A percentile compares a stretch with the other conserved stretches of the same genome.
phyloP scores from a whole-genome alignment of 92 coral and sea anemone genomes.

The Micromussa lordhowensis region DNA sequence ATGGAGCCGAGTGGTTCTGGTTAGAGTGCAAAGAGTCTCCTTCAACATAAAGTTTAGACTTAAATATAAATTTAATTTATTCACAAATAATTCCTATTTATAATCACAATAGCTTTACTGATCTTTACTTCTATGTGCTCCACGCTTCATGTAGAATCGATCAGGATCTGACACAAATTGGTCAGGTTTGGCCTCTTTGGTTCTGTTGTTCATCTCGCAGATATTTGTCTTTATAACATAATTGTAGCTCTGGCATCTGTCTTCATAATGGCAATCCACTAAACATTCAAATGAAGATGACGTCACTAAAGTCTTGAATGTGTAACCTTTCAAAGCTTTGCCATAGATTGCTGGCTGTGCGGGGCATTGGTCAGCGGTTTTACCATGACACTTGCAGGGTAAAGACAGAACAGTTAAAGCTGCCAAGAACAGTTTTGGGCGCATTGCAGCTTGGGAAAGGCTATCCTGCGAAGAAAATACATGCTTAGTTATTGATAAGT shows the following conservation, averaged over 20 bases:
- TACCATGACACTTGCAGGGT: neutral
- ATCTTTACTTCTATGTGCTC: constrained; percentile 25
- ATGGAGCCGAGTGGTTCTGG: too few relatives aligned
- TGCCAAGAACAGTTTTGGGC: neutral
- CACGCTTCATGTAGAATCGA: constrained; percentile 19
- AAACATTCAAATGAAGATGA: neutral
- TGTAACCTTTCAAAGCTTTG: constrained; percentile 12
- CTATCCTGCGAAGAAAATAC: neutral
- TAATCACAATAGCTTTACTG: neutral
- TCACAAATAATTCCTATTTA: neutral
- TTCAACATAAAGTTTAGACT: too few relatives aligned
- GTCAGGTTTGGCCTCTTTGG: constrained; percentile 11
- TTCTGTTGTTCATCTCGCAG: constrained; percentile 35
- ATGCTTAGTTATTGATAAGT: neutral
- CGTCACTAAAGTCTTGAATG: constrained; percentile 7
- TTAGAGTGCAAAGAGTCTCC: too few relatives aligned
- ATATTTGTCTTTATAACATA: neutral
- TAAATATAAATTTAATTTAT: too few relatives aligned
- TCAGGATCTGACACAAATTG: constrained; percentile 2
- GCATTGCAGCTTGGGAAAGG: neutral
- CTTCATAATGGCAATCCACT: constrained; percentile 18
- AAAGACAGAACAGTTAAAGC: neutral
- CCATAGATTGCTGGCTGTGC: neutral
- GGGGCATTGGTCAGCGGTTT: constrained; percentile 11
- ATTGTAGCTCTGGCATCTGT: constrained; percentile 38